Evolutionary conservation across 2,113 vertebrate species (phyloP).

Genomic region (Amphilophus citrinellus): DNA sequence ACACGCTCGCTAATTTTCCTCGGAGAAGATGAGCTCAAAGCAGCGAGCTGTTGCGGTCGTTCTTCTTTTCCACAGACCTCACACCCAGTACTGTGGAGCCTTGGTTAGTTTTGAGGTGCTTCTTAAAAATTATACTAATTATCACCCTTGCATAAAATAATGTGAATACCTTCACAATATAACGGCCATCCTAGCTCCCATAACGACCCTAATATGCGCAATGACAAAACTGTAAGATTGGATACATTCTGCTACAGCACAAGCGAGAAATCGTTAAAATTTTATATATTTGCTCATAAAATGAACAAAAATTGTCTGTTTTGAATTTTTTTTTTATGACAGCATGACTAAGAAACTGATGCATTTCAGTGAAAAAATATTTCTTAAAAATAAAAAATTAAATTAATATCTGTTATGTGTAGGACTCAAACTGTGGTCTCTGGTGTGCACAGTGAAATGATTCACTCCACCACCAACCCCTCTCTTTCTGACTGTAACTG

Average conservation of each 20-base stretch:
- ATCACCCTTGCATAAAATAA: not conserved
- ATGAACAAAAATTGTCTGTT: not conserved
- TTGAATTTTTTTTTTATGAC: not conserved
- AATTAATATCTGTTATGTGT: too few relatives aligned
- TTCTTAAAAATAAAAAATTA: too few relatives aligned
- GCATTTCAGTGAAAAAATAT: rapidly evolving
- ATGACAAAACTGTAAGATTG: not conserved
- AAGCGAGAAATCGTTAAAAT: not conserved
- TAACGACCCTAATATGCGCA: not conserved
- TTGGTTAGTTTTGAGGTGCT: not conserved
- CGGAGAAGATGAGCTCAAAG: rapidly evolving
- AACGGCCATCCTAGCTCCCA: not conserved
- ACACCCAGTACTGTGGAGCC: not conserved
- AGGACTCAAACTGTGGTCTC: not conserved
- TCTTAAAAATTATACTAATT: not conserved
- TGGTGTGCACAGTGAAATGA: rapidly evolving
- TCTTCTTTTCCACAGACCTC: not conserved
- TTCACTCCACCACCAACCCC: not conserved
- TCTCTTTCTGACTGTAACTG: not conserved
- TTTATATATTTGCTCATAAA: not conserved
- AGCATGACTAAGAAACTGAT: not conserved
- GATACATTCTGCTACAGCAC: too few relatives aligned
- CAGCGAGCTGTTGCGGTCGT: rapidly evolving
- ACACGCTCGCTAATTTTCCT: not conserved
- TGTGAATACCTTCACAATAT: not conserved